Percentiles rank a stretch among this genome's conserved stretches.
phyloP scores from a whole-genome alignment of 2,113 vertebrate genomes.

The Collichthys lucidus region DNA sequence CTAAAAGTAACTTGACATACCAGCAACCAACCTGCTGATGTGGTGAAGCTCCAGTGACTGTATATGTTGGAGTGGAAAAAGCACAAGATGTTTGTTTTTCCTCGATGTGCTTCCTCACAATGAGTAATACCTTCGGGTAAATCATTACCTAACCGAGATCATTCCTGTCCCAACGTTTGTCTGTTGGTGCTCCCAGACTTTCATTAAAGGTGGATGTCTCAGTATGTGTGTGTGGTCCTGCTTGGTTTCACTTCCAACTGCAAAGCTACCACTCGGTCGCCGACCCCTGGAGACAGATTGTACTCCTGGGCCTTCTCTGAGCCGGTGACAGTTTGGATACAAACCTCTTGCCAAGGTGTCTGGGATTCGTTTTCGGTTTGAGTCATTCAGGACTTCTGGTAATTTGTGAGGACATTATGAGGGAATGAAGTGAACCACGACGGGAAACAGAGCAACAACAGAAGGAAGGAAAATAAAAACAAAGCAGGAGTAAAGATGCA shows the following conservation, averaged over 20 bases:
- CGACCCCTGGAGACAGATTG: not conserved
- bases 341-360: not conserved
- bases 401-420: not conserved
- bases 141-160: not conserved
- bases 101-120: not conserved
- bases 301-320: not conserved
- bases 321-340: not conserved
- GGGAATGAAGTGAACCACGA: not conserved
- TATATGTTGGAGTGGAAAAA: not conserved
- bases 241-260: not conserved
- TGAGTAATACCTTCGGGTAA: not conserved
- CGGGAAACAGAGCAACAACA: not conserved
- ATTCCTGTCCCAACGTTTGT: not conserved
- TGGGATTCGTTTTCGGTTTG: constrained; percentile 10
- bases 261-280: not conserved
- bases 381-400: constrained; percentile 10
- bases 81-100: not conserved
- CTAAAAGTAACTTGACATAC: too few relatives aligned
- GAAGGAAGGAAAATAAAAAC: too few relatives aligned
- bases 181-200: not conserved
- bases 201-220: not conserved
- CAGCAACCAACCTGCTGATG: too few relatives aligned
- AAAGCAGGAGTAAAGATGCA: not conserved
- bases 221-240: constrained; percentile 12
- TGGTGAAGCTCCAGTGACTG: not conserved